Conservation (phyloP, 2,797 vertebrate genomes). For the Avahi laniger region DNA sequence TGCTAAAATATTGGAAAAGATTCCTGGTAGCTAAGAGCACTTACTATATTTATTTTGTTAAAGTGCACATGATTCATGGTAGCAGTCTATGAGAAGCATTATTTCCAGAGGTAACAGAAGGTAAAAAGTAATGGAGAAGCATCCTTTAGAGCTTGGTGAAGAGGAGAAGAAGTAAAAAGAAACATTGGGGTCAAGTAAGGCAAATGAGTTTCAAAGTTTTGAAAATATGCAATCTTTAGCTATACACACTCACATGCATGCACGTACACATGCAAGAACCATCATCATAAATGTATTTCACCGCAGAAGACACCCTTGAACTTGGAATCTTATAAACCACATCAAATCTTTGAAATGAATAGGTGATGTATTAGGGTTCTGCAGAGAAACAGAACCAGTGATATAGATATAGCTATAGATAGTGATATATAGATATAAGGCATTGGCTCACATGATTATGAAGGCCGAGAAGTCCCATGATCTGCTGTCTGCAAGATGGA, state of each 20-base stretch:
- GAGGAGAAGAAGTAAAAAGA: constrained; percentile 8
- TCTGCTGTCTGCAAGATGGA: neutral
- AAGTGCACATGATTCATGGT: neutral
- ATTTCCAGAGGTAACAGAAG: neutral
- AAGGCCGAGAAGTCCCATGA: neutral
- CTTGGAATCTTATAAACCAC: neutral
- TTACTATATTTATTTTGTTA: neutral
- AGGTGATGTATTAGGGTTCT: neutral
- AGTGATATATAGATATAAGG: neutral
- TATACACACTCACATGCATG: neutral
- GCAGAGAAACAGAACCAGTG: neutral
- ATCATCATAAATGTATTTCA: neutral
- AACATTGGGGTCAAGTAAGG: neutral
- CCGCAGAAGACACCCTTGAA: neutral
- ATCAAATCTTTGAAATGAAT: neutral
- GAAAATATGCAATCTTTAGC: neutral
- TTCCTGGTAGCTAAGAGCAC: neutral
- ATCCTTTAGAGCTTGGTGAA: neutral
- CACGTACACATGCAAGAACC: neutral
- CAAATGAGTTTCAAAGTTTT: neutral
- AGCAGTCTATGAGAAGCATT: neutral
- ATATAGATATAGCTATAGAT: neutral
- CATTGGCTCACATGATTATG: neutral
- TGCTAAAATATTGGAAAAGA: neutral
- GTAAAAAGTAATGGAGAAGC: neutral